A percentile compares a stretch with the other conserved stretches of the same genome.
Evolutionary conservation across 2,888 invertebrate genomes (phyloP).

Genomic region (Nemurella pictetii): DNA sequence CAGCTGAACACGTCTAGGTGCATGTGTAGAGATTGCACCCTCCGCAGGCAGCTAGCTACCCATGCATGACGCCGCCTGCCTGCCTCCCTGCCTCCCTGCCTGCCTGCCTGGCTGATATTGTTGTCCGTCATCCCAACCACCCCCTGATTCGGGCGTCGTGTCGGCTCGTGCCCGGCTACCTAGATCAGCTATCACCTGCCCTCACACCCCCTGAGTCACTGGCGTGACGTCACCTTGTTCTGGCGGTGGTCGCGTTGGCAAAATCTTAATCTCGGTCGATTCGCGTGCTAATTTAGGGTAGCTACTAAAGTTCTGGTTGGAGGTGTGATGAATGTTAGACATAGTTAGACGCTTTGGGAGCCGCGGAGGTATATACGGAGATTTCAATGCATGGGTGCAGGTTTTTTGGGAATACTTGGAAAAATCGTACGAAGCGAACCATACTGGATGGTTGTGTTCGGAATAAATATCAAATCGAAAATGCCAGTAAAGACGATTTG

Average conservation of each 20-base stretch:
- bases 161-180: constrained; percentile 10
- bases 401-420: too few relatives aligned
- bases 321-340: too few relatives aligned
- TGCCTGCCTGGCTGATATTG: not conserved
- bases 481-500: too few relatives aligned
- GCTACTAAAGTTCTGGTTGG: too few relatives aligned
- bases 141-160: not conserved
- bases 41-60: not conserved
- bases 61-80: not conserved
- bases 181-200: not conserved
- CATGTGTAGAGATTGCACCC: not conserved
- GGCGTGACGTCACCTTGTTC: not conserved
- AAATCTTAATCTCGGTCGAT: not conserved
- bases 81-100: not conserved
- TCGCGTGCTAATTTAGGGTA: not conserved
- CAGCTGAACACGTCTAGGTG: not conserved
- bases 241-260: not conserved
- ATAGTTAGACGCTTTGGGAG: too few relatives aligned
- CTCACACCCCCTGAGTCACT: constrained; percentile 2
- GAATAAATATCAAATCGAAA: too few relatives aligned
- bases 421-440: too few relatives aligned
- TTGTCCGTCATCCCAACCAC: not conserved
- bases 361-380: too few relatives aligned
- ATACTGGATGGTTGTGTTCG: too few relatives aligned
- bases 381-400: too few relatives aligned